phyloP scores from a whole-genome alignment of 2,888 invertebrate species.

The Danaus chrysippus region DNA sequence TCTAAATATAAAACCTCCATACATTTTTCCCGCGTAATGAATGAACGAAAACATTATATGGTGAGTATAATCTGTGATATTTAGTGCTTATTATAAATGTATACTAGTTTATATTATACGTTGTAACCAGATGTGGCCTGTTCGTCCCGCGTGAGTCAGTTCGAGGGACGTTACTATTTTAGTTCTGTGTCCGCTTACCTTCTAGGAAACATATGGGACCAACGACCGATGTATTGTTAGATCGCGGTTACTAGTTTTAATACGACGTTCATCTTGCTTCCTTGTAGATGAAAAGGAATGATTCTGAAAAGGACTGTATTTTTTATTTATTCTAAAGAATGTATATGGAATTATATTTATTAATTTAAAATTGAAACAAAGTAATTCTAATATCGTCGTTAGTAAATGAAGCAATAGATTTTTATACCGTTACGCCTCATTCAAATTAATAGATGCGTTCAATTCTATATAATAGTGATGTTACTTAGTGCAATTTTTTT shows the following conservation, averaged over 20 bases:
- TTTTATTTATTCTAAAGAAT: conserved; percentile 16
- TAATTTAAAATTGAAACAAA: too few relatives aligned
- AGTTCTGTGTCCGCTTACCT: conserved; percentile 76
- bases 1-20: too few relatives aligned
- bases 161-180: conserved; percentile 75
- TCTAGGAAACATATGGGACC: conserved; percentile 75
- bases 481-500: conserved; percentile 50
- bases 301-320: conserved; percentile 10
- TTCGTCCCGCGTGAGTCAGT: conserved; percentile 70
- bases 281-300: conserved; percentile 12
- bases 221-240: conserved; percentile 78
- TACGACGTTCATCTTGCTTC: conserved; percentile 42
- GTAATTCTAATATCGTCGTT: conserved; percentile 61
- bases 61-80: too few relatives aligned
- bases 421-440: conserved; percentile 66
- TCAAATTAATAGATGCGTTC: conserved; percentile 73
- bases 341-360: too few relatives aligned
- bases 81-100: conserved; percentile 35
- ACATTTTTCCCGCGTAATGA: too few relatives aligned
- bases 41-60: too few relatives aligned
- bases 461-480: conserved; percentile 69
- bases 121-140: conserved; percentile 67
- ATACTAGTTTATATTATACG: conserved; percentile 39
- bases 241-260: conserved; percentile 64
- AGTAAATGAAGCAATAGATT: conserved; percentile 76